These are phyloP conservation scores for Pseudococcus viburni DNA, from an alignment of 2,888 invertebrate genomes.

Conservation along the genomic window DNA sequence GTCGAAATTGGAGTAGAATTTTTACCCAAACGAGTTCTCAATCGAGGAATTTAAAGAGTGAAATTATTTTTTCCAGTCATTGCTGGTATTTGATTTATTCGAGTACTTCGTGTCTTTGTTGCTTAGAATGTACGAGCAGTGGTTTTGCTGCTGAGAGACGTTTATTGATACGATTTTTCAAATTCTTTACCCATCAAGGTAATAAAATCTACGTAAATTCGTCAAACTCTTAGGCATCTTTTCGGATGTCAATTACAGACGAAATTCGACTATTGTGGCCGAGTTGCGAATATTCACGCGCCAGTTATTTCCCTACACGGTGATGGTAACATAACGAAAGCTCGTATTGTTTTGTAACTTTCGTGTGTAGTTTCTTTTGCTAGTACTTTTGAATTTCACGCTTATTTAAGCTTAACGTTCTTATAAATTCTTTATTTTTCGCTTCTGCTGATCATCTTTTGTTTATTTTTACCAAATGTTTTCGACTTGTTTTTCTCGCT, in stretches of 20 bases:
- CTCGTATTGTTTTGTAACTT: background rate
- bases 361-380: background rate
- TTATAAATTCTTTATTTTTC: background rate
- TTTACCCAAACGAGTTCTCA: background rate
- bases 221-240: background rate
- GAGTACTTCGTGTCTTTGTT: background rate
- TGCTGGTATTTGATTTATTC: background rate
- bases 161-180: too few relatives aligned
- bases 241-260: background rate
- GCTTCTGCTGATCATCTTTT: too few relatives aligned
- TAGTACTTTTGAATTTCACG: constrained; percentile 16
- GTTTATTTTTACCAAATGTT: too few relatives aligned
- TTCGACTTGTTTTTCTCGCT: too few relatives aligned
- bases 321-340: background rate
- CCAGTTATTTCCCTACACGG: background rate
- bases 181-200: too few relatives aligned
- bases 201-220: too few relatives aligned
- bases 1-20: constrained; percentile 34
- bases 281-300: background rate
- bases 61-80: background rate
- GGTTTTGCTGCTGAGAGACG: background rate
- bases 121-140: background rate
- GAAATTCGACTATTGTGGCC: background rate
- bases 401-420: constrained; percentile 29
- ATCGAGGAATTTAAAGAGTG: background rate